phyloP scores from a whole-genome alignment of 2,888 invertebrate species.

The Lamellibrachia columna region DNA sequence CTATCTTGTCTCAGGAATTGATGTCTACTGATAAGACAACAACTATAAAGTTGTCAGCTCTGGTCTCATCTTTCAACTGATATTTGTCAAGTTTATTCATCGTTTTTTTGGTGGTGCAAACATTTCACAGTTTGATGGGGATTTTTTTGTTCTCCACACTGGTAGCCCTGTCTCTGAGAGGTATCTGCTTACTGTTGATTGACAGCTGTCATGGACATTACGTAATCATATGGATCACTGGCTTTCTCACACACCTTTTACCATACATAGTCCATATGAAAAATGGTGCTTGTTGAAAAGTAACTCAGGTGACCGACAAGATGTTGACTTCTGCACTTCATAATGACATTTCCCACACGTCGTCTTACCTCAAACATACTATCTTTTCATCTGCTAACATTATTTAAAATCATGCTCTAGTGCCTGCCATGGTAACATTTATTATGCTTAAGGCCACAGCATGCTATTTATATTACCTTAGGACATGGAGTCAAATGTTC shows the following conservation, averaged over 20 bases:
- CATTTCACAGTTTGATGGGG: too few relatives aligned
- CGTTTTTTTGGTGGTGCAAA: too few relatives aligned
- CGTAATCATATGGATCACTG: background rate
- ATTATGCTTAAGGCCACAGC: background rate
- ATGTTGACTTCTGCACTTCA: background rate
- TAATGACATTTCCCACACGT: background rate
- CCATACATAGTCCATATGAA: background rate
- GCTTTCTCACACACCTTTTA: background rate
- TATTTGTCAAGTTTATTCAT: too few relatives aligned
- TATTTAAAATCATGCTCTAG: background rate
- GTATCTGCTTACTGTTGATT: background rate
- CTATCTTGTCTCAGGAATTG: too few relatives aligned
- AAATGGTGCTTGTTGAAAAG: background rate
- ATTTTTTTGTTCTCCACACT: too few relatives aligned
- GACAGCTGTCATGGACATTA: background rate
- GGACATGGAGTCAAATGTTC: background rate
- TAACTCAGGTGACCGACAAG: background rate
- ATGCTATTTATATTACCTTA: background rate
- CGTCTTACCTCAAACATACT: background rate
- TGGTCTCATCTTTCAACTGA: too few relatives aligned
- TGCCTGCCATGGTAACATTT: background rate
- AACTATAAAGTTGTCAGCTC: too few relatives aligned
- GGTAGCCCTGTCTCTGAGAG: background rate
- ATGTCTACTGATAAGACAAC: too few relatives aligned
- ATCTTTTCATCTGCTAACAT: background rate